A percentile compares a stretch with the other conserved stretches of the same genome.
These are phyloP conservation scores for Lycaon pictus DNA, from an alignment of 2,113 vertebrate genomes.

Conservation along the genomic window DNA sequence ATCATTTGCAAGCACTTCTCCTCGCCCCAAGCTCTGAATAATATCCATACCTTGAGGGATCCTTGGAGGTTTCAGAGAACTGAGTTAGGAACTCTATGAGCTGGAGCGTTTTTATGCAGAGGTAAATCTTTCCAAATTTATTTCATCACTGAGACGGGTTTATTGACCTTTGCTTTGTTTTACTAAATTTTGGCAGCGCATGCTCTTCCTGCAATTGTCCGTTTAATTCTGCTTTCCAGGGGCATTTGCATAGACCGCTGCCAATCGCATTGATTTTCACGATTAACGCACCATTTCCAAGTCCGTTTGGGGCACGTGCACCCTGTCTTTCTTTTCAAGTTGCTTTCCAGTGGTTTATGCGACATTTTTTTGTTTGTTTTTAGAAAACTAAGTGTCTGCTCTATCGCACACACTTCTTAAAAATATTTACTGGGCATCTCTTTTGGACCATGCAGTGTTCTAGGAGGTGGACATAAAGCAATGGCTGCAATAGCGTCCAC, in stretches of 20 bases:
- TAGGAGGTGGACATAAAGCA: background rate
- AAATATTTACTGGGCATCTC: background rate
- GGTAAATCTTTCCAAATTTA: background rate
- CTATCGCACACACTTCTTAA: background rate
- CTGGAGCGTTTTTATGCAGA: background rate
- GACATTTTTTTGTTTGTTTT: background rate
- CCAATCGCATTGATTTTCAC: background rate
- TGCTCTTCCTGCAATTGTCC: background rate
- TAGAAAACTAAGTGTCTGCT: background rate
- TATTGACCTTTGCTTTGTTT: fast-evolving
- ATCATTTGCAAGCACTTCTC: background rate
- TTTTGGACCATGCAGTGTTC: background rate
- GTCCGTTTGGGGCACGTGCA: fast-evolving
- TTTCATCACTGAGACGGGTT: background rate
- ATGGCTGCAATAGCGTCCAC: background rate
- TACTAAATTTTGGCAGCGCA: background rate
- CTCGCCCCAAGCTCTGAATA: background rate
- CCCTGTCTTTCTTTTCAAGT: background rate
- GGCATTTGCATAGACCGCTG: background rate
- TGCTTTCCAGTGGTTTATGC: background rate
- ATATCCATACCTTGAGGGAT: background rate
- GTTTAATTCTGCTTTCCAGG: background rate
- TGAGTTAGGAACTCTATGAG: background rate
- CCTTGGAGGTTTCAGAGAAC: background rate
- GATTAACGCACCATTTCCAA: fast-evolving